phyloP scores from a whole-genome alignment of 1,140 invertebrate species.

The Sweltsa coloradensis region DNA sequence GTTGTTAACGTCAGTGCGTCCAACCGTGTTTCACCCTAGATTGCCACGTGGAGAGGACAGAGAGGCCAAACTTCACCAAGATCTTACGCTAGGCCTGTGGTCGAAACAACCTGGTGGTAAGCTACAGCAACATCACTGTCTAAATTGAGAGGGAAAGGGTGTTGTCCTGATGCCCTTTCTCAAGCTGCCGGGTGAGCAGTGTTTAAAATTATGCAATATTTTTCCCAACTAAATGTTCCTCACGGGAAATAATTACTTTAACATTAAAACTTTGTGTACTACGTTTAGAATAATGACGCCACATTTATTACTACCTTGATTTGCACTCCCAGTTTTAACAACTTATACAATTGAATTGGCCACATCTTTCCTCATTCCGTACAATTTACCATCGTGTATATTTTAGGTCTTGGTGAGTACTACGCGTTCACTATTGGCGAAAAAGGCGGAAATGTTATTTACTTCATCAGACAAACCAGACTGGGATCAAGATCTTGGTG shows the following conservation, averaged over 20 bases:
- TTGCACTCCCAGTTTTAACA: too few relatives aligned
- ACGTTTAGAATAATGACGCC: too few relatives aligned
- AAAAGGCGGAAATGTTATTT: slow-evolving; percentile 17
- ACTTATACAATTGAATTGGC: too few relatives aligned
- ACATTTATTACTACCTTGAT: too few relatives aligned
- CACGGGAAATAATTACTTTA: too few relatives aligned
- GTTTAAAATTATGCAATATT: too few relatives aligned
- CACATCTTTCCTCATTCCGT: background rate
- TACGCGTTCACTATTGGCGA: slow-evolving; percentile 22
- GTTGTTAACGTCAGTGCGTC: background rate
- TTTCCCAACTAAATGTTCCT: too few relatives aligned
- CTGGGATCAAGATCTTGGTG: slow-evolving; percentile 20
- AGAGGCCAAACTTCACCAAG: slow-evolving; percentile 30
- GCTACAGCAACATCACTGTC: slow-evolving; percentile 23
- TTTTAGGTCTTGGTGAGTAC: slow-evolving; percentile 22
- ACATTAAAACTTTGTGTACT: too few relatives aligned
- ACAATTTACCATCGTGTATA: slow-evolving; percentile 6
- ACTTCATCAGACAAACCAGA: slow-evolving; percentile 22
- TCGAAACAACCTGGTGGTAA: slow-evolving; percentile 17
- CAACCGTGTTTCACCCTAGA: too few relatives aligned
- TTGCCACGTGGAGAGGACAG: slow-evolving; percentile 38
- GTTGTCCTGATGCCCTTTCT: slow-evolving; percentile 29
- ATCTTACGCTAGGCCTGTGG: slow-evolving; percentile 34
- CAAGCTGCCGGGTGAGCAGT: slow-evolving; percentile 20
- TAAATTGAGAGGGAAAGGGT: slow-evolving; percentile 32